These are phyloP conservation scores for Notocelia uddmanniana DNA, from an alignment of 2,888 invertebrate genomes.

Conservation along the genomic window DNA sequence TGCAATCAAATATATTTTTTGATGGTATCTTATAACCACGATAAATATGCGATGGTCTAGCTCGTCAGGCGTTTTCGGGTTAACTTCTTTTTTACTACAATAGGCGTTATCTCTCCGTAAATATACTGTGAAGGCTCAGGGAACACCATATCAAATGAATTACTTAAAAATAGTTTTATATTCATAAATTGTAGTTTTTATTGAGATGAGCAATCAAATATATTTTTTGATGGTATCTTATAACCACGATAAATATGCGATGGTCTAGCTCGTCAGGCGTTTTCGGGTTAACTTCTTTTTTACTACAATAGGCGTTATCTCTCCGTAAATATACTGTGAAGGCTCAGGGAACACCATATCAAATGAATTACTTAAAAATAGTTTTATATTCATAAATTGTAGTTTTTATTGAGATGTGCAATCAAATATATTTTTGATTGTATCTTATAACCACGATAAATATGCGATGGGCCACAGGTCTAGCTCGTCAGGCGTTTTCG, in stretches of 20 bases:
- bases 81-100: constrained; percentile 1
- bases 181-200: no score
- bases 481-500: background rate
- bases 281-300: background rate
- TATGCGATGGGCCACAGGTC: background rate
- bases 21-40: no score
- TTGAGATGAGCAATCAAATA: no score
- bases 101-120: background rate
- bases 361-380: no score
- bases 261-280: background rate
- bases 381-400: no score
- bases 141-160: no score
- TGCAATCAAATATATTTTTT: no score
- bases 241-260: background rate
- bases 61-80: background rate
- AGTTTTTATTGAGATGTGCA: no score
- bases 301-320: constrained; percentile 1
- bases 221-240: no score
- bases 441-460: background rate
- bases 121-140: background rate
- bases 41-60: background rate
- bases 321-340: background rate
- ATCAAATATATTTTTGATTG: no score
- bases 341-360: background rate
- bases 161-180: no score